Evolutionary conservation across 2,113 vertebrate species (phyloP), one percentile per base, ranked within the genome.

Genomic region (Megalops atlanticus): DNA sequence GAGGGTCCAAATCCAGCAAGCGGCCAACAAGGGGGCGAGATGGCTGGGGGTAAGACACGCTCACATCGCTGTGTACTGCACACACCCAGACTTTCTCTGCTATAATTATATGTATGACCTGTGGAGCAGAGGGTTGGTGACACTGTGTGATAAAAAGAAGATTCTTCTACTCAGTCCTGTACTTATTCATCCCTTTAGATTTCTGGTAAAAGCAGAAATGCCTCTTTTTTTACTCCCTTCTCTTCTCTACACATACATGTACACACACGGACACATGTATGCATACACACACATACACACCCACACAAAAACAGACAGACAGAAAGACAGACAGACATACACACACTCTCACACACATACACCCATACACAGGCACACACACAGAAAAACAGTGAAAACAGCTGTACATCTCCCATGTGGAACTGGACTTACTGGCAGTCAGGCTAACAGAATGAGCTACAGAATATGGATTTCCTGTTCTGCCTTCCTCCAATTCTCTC

Each of bases 1-100:
- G 88, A 96, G 95, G 91, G 96, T 98, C 88, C 96, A 98, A 92
- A 98, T 98, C 83, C 96, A 97, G 84, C 97, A 99, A 91, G 97
- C 96, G 16, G 96, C 97, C 89, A 98, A 97, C 93, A 98, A 99
- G 94, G 97, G 97, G 88, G 97, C 93, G 0, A 87, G 94, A 89
- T 95, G 94, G 94, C 88, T 95, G 38, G 94, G 93, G 92, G 93
- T 95, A 87, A 93, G 92, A 86, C 2, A 12, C 72, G 54, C n/a
- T 47, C 79, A 31, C 3, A n/a, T n/a, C n/a, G n/a, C n/a, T n/a
- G n/a, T n/a, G n/a, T n/a, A n/a, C n/a, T 5, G n/a, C n/a, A n/a
- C n/a, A n/a, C n/a, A n/a, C n/a, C n/a, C n/a, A n/a, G n/a, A n/a
- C n/a, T n/a, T n/a, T n/a, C n/a, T n/a, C n/a, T n/a, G n/a, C n/a